phyloP scores from a whole-genome alignment of 92 coral and sea anemone species.

The Phenganax subtilis region DNA sequence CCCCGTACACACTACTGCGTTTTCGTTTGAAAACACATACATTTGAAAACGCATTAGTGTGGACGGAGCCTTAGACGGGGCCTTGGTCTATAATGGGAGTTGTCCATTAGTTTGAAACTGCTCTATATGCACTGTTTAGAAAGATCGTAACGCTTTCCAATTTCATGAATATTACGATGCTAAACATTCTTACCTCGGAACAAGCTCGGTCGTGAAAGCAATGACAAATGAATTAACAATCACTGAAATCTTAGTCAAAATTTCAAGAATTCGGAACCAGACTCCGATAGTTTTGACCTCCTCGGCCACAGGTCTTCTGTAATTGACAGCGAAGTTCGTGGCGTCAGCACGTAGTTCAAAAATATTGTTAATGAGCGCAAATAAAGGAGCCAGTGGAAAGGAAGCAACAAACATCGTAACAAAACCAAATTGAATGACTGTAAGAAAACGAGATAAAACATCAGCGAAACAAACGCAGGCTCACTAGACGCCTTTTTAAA shows the following conservation, averaged over 20 bases:
- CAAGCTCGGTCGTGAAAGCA: constrained; percentile 47
- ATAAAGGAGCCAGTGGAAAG: constrained; percentile 51
- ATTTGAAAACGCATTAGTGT: too few relatives aligned
- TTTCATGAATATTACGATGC: background rate
- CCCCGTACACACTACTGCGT: too few relatives aligned
- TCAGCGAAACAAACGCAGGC: too few relatives aligned
- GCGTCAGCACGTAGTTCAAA: constrained; percentile 47
- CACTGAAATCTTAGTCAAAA: constrained; percentile 44
- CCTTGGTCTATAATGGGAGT: too few relatives aligned
- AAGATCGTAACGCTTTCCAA: too few relatives aligned
- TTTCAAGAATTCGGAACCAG: constrained; percentile 47
- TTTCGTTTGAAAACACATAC: too few relatives aligned
- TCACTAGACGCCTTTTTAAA: background rate
- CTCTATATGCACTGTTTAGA: too few relatives aligned
- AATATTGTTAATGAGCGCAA: constrained; percentile 46
- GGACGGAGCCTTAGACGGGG: too few relatives aligned
- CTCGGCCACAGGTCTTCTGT: constrained; percentile 51
- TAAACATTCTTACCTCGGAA: constrained; percentile 44
- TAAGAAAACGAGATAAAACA: background rate
- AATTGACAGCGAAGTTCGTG: constrained; percentile 50
- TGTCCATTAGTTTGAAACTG: too few relatives aligned
- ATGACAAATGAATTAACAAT: constrained; percentile 48
- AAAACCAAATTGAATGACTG: constrained; percentile 54
- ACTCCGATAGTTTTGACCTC: constrained; percentile 48
- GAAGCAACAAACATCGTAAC: constrained; percentile 58